phyloP scores from a whole-genome alignment of 2,113 vertebrate species.

The Isurus oxyrinchus region DNA sequence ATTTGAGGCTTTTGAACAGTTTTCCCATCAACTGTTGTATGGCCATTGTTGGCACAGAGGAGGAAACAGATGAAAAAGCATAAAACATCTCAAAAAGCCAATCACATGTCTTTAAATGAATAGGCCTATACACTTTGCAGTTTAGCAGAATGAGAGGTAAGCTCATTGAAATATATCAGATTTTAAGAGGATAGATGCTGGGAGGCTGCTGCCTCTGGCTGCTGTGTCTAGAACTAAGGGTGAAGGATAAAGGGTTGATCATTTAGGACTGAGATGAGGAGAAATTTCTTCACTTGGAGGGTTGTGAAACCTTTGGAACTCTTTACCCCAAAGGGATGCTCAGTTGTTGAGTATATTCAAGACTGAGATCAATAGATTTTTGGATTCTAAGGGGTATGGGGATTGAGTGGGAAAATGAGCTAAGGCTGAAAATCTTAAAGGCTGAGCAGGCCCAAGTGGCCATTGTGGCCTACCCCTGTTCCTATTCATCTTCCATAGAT shows the following conservation, averaged over 20 bases:
- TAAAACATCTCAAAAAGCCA: conserved; percentile 1
- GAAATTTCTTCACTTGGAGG: not conserved
- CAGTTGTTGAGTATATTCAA: not conserved
- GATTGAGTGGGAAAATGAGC: not conserved
- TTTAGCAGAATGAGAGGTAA: not conserved
- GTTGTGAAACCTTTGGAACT: not conserved
- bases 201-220: not conserved
- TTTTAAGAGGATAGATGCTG: not conserved
- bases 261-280: no score
- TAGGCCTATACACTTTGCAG: not conserved
- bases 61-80: not conserved
- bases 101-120: not conserved
- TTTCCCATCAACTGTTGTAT: not conserved
- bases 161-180: not conserved
- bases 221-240: not conserved
- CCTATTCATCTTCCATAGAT: not conserved
- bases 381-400: not conserved
- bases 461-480: no score
- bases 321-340: not conserved
- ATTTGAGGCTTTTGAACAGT: not conserved
- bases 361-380: not conserved
- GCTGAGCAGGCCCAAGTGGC: not conserved
- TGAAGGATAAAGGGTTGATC: no score
- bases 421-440: not conserved
- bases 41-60: not conserved